Percentiles rank a stretch among this genome's conserved stretches.
Conservation (phyloP, 2,113 vertebrate genomes). For the Nycticorax nycticorax region DNA sequence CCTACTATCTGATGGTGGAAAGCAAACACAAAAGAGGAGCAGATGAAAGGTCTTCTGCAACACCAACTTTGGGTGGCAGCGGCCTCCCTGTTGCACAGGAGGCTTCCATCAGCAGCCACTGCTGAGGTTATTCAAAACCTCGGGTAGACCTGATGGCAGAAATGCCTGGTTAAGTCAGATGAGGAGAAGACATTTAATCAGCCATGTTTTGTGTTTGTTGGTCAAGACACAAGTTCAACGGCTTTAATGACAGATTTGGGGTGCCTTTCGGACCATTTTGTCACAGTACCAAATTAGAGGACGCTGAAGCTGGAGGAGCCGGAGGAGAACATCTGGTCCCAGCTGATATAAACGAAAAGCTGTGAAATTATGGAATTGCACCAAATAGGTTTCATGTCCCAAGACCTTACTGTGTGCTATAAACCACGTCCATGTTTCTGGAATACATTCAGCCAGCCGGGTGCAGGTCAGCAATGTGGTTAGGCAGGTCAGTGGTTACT, state of each 20-base stretch:
- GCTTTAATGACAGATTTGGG: neutral
- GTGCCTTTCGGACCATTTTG: neutral
- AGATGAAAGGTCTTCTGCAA: neutral
- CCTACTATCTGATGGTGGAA: neutral
- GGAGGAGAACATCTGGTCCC: neutral
- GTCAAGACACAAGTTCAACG: neutral
- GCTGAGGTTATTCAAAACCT: neutral
- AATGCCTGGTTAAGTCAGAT: neutral
- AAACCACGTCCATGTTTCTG: neutral
- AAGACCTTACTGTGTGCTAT: neutral
- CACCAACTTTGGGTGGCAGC: neutral
- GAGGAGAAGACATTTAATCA: neutral
- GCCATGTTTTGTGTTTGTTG: neutral
- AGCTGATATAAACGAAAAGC: neutral
- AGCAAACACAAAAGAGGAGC: neutral
- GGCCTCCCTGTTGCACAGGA: neutral
- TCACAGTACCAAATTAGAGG: neutral
- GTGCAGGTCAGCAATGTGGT: neutral
- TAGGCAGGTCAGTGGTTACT: neutral
- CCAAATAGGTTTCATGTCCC: neutral
- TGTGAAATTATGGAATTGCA: neutral
- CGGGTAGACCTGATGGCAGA: neutral
- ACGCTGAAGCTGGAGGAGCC: neutral
- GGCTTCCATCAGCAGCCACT: neutral
- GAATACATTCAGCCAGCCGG: accelerated